Evolutionary conservation across 1,140 invertebrate species (phyloP).

Genomic region (Galendromus occidentalis): DNA sequence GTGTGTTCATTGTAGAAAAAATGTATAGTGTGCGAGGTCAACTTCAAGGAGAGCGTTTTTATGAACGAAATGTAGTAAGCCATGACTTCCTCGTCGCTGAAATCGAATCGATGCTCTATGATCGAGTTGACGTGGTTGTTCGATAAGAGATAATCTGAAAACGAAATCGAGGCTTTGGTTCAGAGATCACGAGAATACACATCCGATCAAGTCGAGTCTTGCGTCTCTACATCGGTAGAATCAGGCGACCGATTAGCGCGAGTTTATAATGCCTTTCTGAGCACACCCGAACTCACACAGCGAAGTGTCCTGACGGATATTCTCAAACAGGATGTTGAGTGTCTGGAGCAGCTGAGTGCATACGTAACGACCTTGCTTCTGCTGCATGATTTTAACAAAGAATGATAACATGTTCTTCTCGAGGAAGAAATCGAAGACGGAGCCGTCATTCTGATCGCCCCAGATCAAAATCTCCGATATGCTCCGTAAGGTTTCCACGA

Average conservation of each 20-base stretch:
- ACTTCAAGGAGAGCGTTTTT: conserved; percentile 89
- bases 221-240: no score
- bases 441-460: conserved; percentile 99
- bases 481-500: conserved; percentile 89
- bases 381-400: conserved; percentile 89
- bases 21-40: conserved; percentile 97
- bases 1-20: conserved; percentile 99
- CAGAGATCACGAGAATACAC: conserved; percentile 13
- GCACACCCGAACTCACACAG: conserved; percentile 53
- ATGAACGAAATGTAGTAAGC: conserved; percentile 98
- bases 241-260: no score
- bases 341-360: conserved; percentile 95
- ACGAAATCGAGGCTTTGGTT: conserved; percentile 18
- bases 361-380: conserved; percentile 88
- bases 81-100: conserved; percentile 98
- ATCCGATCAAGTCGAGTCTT: no score
- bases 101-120: conserved; percentile 98
- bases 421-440: conserved; percentile 74
- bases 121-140: conserved; percentile 99
- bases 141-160: conserved; percentile 91
- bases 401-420: conserved; percentile 99
- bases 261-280: no score
- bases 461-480: conserved; percentile 99
- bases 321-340: conserved; percentile 97
- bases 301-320: conserved; percentile 94